phyloP scores from a whole-genome alignment of 2,113 vertebrate species.

The Nothoprocta pentlandii region DNA sequence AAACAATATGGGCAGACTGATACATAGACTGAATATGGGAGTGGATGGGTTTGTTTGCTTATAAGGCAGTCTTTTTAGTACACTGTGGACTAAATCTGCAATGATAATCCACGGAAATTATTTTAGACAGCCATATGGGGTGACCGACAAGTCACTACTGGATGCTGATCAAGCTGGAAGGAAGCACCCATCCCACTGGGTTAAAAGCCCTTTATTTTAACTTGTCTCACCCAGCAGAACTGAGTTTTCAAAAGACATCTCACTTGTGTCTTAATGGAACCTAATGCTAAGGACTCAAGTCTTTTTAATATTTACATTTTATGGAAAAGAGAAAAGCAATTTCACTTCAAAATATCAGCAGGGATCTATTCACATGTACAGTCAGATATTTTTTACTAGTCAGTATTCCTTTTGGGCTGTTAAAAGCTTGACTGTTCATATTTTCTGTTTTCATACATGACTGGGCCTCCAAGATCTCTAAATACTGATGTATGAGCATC shows the following conservation, averaged over 20 bases:
- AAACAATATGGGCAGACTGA: background rate
- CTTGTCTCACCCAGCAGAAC: background rate
- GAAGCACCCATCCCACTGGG: accelerated
- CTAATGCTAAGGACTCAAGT: background rate
- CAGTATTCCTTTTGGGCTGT: background rate
- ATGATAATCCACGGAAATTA: background rate
- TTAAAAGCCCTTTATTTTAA: background rate
- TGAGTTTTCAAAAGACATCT: background rate
- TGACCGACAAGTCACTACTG: background rate
- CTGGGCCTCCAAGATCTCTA: background rate
- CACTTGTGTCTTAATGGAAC: background rate
- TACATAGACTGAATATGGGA: background rate
- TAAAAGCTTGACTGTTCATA: background rate
- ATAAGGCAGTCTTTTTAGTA: background rate
- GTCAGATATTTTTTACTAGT: background rate
- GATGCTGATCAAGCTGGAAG: background rate
- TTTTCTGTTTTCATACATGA: background rate
- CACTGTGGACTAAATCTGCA: background rate
- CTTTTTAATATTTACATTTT: background rate
- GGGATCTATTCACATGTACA: background rate
- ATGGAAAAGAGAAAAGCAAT: background rate
- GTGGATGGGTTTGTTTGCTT: background rate
- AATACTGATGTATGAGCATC: background rate
- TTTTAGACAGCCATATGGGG: background rate
- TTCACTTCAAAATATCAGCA: background rate